Evolutionary conservation across 64 coral and sea anemone species (phyloP).

Genomic region (Cladopsammia gracilis): DNA sequence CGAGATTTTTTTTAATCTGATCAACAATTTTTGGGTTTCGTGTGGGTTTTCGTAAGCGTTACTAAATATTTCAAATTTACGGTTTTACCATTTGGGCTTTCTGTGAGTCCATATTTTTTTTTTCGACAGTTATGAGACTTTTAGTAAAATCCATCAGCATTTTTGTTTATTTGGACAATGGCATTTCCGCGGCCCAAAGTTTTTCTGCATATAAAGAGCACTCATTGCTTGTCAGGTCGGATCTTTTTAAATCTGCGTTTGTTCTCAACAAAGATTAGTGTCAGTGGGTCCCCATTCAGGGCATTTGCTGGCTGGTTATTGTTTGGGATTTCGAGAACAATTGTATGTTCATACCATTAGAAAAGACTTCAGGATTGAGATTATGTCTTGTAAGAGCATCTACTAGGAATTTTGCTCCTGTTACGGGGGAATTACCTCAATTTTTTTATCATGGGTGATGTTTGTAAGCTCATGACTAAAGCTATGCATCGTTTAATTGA

Average conservation of each 20-base stretch:
- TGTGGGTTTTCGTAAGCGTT: background rate
- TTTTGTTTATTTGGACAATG: conserved; percentile 44
- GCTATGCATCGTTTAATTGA: no score
- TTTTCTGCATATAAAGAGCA: conserved; percentile 22
- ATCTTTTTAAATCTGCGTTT: background rate
- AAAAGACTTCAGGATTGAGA: no score
- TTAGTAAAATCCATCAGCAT: conserved; percentile 37
- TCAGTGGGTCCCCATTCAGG: no score
- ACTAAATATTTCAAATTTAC: conserved; percentile 36
- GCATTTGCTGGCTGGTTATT: no score
- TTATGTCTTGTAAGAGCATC: no score
- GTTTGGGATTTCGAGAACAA: no score
- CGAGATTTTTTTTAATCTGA: conserved; percentile 39
- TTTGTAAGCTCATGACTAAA: no score
- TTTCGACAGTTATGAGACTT: conserved; percentile 43
- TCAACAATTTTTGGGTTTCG: conserved; percentile 25
- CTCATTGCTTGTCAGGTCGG: conserved; percentile 33
- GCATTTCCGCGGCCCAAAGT: conserved; percentile 1
- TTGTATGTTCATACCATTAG: no score
- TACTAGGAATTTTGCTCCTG: no score
- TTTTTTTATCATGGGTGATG: no score
- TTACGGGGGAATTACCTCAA: no score
- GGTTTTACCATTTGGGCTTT: conserved; percentile 51
- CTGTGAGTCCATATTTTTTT: conserved; percentile 52
- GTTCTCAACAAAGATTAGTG: no score